Evolutionary conservation across 2,888 invertebrate species (phyloP), one percentile per base, ranked within the genome.

Genomic region (Fragum sueziense): DNA sequence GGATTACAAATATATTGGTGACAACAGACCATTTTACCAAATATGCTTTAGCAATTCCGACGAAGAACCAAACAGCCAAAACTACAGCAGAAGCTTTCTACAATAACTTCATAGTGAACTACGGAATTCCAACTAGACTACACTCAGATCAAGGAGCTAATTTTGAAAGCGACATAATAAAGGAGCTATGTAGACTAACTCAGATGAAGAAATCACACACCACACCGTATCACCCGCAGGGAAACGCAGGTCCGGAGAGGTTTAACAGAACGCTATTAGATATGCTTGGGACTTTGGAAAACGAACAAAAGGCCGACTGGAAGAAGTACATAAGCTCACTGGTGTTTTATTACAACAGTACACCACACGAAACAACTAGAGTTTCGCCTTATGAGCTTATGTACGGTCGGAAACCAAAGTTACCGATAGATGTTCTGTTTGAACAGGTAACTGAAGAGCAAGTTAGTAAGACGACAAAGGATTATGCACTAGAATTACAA

Each of bases 211-310:
- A 83, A 67, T 71, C 70, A 0, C 51, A 78, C 17, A 81, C 85
- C 0, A 76, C 80, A 51, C 74, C 76, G 25, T 84, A 83, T 31
- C 85, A 85, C 70, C 85, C 83, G 0, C 71, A 71, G 51, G 84
- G 85, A 4, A 86, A 83, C 75, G 86, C 81, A 2, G 57, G 69
- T 52, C 51, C 68, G 4, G 79, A 85, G 62, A 25, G 80, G n/a
- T 79, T 76, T 47, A 78, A 85, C 34, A 27, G 72, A 1, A 79
- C 74, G 7, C 47, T 82, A 4, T n/a, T 73, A 1, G 65, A 65
- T 51, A 80, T 80, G 75, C 65, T 79, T 4, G 76, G 72, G 0
- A 82, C 80, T 4, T 59, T 82, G 1, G 61, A 75, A 25, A 54
- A 67, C 11, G 72, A 74, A 6, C 14, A 80, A 52, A 85, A 85